Base-by-base conservation (phyloP, 1,140 invertebrate genomes). In the Apis florea region DNA sequence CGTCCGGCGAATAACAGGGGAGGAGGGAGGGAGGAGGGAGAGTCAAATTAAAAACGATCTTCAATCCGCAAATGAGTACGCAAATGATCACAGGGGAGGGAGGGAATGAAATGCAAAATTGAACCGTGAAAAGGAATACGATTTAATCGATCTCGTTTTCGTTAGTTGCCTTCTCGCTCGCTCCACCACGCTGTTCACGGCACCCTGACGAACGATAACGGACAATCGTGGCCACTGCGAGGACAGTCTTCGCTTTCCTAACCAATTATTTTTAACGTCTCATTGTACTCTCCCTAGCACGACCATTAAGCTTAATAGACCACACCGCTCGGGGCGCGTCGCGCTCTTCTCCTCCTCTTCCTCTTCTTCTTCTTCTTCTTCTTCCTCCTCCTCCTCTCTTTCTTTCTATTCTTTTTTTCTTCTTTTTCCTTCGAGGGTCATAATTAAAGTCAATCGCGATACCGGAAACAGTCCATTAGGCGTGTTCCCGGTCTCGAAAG, bases 251-350 rank as follows among this genome's bases (percentile, higher is more conserved):
- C 31, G 53, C 56, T 81, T 70, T 63, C 31, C 61, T 77, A 63
- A 66, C 78, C 86, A 88, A 89, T 89, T 89, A 89, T 89, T 89
- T 86, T 88, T 86, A 88, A 89, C 86, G 84, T 83, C 87, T 88
- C 87, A 86, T 88, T 89, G 87, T 88, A 80, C 78, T 82, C 87
- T 86, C 87, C 84, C 84, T 86, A 75, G 82, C 87, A 21, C 80
- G 75, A 68, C 82, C 84, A 88, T 88, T 89, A 89, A 86, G 53
- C 76, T 86, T 89, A 89, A 89, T 85, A 85, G 87, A 84, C 87
- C 78, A 82, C 84, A 81, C 84, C 64, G 70, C 56, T 68, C 79
- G 75, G 82, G 87, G 80, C 82, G 75, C 66, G 82, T 83, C 83
- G 63, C 53, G 31, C 31, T 40, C 31, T 40, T 40, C 31, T 3